Evolutionary conservation across 1,140 invertebrate genomes (phyloP), one percentile per base, ranked within the genome.

Genomic region (Nymphalis io): DNA sequence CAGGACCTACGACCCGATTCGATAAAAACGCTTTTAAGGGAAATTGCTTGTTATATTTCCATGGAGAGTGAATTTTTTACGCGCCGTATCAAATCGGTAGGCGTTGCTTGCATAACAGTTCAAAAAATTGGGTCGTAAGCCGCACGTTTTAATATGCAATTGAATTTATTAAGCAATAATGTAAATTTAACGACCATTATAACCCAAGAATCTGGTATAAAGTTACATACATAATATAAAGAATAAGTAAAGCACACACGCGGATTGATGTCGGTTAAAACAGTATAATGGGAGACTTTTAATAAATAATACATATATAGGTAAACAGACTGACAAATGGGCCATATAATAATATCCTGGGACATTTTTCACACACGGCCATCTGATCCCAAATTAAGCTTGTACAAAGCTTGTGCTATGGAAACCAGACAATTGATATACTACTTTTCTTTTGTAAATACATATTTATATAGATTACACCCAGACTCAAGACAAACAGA

Each of bases 61-160:
- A 72, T 51, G 59, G 59, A 44, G 62, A 71, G 64, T 67, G 60
- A 67, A 72, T 68, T 74, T 74, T 74, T 74, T 74, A 64, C 40
- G 62, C 59, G 63, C 59, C 42, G 60, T 66, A 38, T 76, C 68
- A 76, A 79, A 76, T 76, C 76, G 75, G 73, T 65, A 67, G 77
- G 77, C 77, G 74, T 72, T 46, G 61, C 23, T 67, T 73, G 66
- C 53, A 61, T 76, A 79, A 73, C 72, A 65, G 70, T 60, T 44
- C 58, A 60, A 73, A 66, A 72, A 75, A 73, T 70, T 70, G 60
- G 72, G 68, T 70, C 72, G 68, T 74, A 71, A 70, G 60, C 68
- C 64, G 51, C 59, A 58, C 68, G 63, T 63, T 74, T 53, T 66
- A 74, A 62, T 48, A 70, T 66, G 59, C 62, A 42, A 63, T 68